Base-by-base conservation (phyloP, 2,888 invertebrate genomes). In the Lagria hirta region DNA sequence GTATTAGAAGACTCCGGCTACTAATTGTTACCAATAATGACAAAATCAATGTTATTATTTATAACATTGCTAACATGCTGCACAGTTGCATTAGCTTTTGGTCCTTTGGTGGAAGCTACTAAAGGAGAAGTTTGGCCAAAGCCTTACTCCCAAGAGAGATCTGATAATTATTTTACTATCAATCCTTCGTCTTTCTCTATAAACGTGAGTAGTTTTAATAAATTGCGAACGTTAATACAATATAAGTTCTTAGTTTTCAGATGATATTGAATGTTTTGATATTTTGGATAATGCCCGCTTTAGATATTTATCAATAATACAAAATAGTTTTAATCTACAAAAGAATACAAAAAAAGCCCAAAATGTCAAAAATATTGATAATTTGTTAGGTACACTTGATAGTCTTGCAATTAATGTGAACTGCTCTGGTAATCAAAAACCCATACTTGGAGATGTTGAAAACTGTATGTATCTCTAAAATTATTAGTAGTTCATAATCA, bases 111-210 rank as follows among this genome's bases (percentile, higher is more conserved):
- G 12, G 67, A 65, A 1, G 67, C 79, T 0, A 78, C 79, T 0
- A 69, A 72, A 32, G 83, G 83, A 2, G 74, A 78, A 62, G 75
- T 80, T 1, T 83, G 83, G 83, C 84, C 84, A 0, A 65, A 74
- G 56, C 81, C 82, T 0, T 76, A 76, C 42, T 55, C 67, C 1
- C 24, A 49, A 13, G 24, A 24, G 8, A 24, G 11, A 26, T 15
- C 35, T 7, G 22, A 35, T 7, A 15, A 23, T 1, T 35, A 17
- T 26, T 32, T 11, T 16, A 6, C 14, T 13, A 32, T 32, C 4
- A 20, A 13, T 11, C 32, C 32, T 2, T 21, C 18, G 1, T 7
- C 20, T 32, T 32, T 32, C 4, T 13, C 8, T 11, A 21, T 32
- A 13, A 20, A 32, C 20, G 32, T 32, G 13, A 22, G 22, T 22